Evolutionary conservation across 2,113 vertebrate genomes (phyloP), one percentile per base, ranked within the genome.

Genomic region (Crypturellus undulatus): DNA sequence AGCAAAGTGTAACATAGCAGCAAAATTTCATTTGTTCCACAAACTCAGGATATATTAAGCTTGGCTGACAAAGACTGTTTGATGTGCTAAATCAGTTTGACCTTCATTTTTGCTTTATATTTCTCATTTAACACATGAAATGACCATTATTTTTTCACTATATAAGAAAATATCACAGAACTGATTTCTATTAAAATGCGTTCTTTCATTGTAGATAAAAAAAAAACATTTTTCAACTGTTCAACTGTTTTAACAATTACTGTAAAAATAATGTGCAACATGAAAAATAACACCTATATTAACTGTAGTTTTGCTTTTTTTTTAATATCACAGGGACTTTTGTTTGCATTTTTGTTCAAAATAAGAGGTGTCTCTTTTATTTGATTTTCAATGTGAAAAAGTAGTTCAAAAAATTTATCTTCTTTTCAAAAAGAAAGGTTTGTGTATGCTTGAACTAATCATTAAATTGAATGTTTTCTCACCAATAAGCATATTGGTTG

Each of bases 21-120:
- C 98, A 97, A 98, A 98, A 98, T 98, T 98, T 98, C 98, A 99
- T 99, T 99, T 98, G 98, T 98, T 99, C 98, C 98, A 98, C 98
- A 99, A 99, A 99, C 98, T 98, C 98, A 98, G 97, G 98, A 98
- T 98, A 98, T 98, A 98, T 99, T 98, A 98, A 98, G 98, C 98
- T 97, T 97, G 98, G 97, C 96, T 98, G 98, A 97, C 98, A 98
- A 98, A 99, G 98, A 98, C 97, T 98, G 98, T 97, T 98, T 98
- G 97, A 98, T 98, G 98, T 97, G 97, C 95, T 97, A 98, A 98
- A 98, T 98, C 98, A 98, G 97, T 98, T 96, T 99, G 99, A 99
- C 98, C 99, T 99, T 99, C 98, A 98, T 98, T 98, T 97, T 98
- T 97, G 95, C 97, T 98, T 98, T 98, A 98, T 98, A 98, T 99